Base-by-base conservation (phyloP, 2,888 invertebrate genomes). In the Diploptera punctata region DNA sequence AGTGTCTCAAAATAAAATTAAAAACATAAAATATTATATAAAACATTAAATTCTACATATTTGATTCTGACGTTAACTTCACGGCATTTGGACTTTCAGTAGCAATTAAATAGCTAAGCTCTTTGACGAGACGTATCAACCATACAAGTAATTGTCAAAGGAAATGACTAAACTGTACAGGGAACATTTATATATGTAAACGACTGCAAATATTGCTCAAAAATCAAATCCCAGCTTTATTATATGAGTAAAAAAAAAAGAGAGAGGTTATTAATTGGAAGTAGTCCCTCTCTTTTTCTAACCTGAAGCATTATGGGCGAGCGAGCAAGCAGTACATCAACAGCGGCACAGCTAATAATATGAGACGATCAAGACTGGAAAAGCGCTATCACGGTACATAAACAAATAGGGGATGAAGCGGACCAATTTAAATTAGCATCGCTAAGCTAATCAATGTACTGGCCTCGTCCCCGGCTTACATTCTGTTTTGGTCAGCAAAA, bases 391-490 rank as follows among this genome's bases (percentile, higher is more conserved):
- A 65, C 47, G 47, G 65, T 47, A 47, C 47, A 65, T 47, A 65
- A 65, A 65, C 65, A 65, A 65, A 65, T 47, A 65, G 65, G 47
- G 47, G 65, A 26, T 65, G 65, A 47, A 54, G 62, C 70, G 47
- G 62, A 70, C 70, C 70, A 70, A 70, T 70, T 70, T 70, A 70
- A 70, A 70, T 70, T 70, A 70, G 62, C 70, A 62, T 65, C 65
- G 70, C 70, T 70, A 70, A 70, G 70, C 70, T 70, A 70, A 70
- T 70, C 70, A 70, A 70, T 70, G 70, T 52, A 62, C 44, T 61
- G 62, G 31, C n/a, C 33, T 26, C 61, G 62, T 70, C 62, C n/a
- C 62, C 24, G 47, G 70, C 62, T 70, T 70, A 43, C 47, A 70
- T 70, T 70, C 49, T 43, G 70, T 70, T 70, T 70, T 62, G 70